A percentile compares a stretch with the other conserved stretches of the same genome.
Evolutionary conservation across 1,140 invertebrate genomes (phyloP).

Genomic region (Zaprionus camerounensis): DNA sequence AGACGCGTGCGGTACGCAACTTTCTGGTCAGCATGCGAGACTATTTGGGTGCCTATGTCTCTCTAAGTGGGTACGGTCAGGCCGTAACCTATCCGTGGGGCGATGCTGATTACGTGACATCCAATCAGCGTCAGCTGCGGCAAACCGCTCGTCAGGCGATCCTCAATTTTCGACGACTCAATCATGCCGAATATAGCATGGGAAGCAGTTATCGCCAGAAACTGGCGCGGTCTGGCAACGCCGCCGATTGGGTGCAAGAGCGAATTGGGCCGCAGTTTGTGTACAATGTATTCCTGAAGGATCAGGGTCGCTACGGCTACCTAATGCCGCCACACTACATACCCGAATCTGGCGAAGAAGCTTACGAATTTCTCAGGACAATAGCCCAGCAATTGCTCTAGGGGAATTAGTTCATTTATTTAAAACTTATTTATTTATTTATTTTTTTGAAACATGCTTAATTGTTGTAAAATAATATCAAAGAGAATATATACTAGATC

Average conservation of each 20-base stretch:
- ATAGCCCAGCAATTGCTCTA: slow-evolving; percentile 85
- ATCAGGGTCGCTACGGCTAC: slow-evolving; percentile 91
- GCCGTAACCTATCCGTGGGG: slow-evolving; percentile 85
- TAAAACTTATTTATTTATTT: background rate
- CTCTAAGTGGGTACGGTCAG: slow-evolving; percentile 92
- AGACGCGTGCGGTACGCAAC: slow-evolving; percentile 89
- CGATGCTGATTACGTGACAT: slow-evolving; percentile 73
- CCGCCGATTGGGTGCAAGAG: slow-evolving; percentile 90
- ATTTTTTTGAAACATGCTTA: slow-evolving; percentile 17
- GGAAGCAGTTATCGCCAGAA: slow-evolving; percentile 77
- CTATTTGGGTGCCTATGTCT: slow-evolving; percentile 86
- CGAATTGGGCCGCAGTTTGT: slow-evolving; percentile 88
- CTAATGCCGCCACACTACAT: slow-evolving; percentile 91
- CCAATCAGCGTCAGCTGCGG: slow-evolving; percentile 63
- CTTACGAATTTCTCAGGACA: slow-evolving; percentile 90
- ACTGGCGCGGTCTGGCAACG: slow-evolving; percentile 85
- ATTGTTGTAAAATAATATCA: background rate
- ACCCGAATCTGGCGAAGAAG: slow-evolving; percentile 90
- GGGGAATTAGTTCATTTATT: slow-evolving; percentile 3
- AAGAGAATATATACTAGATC: background rate
- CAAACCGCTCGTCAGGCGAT: slow-evolving; percentile 61
- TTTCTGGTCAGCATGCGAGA: slow-evolving; percentile 85
- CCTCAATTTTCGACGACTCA: slow-evolving; percentile 66
- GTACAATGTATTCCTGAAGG: slow-evolving; percentile 93
- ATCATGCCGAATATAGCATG: slow-evolving; percentile 75